A percentile compares a stretch with the other conserved stretches of the same genome.
Evolutionary conservation across 2,113 vertebrate species (phyloP).

Genomic region (Phylloscopus trochiloides): DNA sequence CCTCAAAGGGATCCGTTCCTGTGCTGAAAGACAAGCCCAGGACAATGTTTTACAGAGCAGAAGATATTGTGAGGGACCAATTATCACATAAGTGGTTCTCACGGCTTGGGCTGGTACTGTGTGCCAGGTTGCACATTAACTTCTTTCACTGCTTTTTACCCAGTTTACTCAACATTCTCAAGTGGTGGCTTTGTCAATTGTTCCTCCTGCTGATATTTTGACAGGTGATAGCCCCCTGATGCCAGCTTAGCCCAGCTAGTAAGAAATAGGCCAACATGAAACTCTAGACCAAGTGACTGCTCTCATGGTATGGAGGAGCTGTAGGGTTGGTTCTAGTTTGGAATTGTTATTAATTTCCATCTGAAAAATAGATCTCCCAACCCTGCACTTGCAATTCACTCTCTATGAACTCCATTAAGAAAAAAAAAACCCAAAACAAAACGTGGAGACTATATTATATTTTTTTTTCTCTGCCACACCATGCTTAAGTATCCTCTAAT

Average conservation of each 20-base stretch:
- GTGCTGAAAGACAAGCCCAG: constrained; percentile 81
- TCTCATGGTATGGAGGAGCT: constrained; percentile 35
- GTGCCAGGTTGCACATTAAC: constrained; percentile 83
- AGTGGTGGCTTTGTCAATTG: constrained; percentile 85
- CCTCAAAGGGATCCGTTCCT: constrained; percentile 80
- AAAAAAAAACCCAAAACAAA: background rate
- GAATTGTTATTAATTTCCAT: constrained; percentile 47
- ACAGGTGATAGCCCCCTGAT: constrained; percentile 79
- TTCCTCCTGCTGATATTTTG: constrained; percentile 77
- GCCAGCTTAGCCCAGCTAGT: constrained; percentile 68
- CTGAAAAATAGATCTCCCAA: background rate
- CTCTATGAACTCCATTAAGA: background rate
- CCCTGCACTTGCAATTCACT: background rate
- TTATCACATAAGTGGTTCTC: constrained; percentile 82
- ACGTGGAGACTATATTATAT: background rate
- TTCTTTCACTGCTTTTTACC: constrained; percentile 78
- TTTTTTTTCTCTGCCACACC: background rate
- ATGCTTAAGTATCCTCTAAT: background rate
- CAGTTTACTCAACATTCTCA: constrained; percentile 77
- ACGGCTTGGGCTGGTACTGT: constrained; percentile 74
- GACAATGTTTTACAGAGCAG: constrained; percentile 75
- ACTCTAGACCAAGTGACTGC: constrained; percentile 62
- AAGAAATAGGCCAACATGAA: constrained; percentile 72
- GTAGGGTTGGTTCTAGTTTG: constrained; percentile 6
- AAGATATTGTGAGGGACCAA: constrained; percentile 74